These are phyloP conservation scores for Spisula subtruncata DNA, from an alignment of 2,888 invertebrate genomes.

Conservation along the genomic window DNA sequence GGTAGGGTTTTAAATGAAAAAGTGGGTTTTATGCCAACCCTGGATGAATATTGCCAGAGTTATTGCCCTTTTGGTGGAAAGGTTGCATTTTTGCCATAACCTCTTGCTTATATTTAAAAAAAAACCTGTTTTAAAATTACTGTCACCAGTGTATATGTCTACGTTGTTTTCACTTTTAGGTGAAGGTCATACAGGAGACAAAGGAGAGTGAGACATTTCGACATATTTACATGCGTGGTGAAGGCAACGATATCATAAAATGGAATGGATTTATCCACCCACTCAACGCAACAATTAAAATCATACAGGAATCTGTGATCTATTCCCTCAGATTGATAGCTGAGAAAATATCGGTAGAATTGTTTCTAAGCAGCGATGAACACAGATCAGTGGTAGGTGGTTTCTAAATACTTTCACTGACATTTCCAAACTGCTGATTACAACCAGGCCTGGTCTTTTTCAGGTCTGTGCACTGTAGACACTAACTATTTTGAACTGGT, in stretches of 20 bases:
- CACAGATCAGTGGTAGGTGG: neutral
- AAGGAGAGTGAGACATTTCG: constrained; percentile 93
- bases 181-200: constrained; percentile 95
- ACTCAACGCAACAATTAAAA: constrained; percentile 88
- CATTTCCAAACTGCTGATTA: too few relatives aligned
- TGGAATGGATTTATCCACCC: constrained; percentile 94
- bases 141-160: neutral
- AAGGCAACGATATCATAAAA: constrained; percentile 52
- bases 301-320: constrained; percentile 40
- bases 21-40: too few relatives aligned
- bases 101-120: too few relatives aligned
- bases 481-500: too few relatives aligned
- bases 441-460: too few relatives aligned
- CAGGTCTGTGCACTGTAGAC: too few relatives aligned
- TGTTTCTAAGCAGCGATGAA: constrained; percentile 85
- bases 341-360: constrained; percentile 54
- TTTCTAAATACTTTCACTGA: neutral
- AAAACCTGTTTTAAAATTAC: neutral
- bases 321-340: constrained; percentile 62
- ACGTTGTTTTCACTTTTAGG: constrained; percentile 80
- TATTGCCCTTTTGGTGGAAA: too few relatives aligned
- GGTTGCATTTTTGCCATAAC: too few relatives aligned
- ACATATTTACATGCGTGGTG: constrained; percentile 83
- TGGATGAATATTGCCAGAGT: too few relatives aligned
- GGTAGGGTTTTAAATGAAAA: too few relatives aligned